Evolutionary conservation across 2,113 vertebrate genomes (phyloP).

Genomic region (cat (Felis catus)): F.catus_Fca126_mat1.0 CM031413.1:39866001-39866500

Average conservation of each 20-base stretch:
- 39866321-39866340: background rate
- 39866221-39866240: background rate
- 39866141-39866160: background rate
- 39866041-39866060: background rate
- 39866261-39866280: background rate
- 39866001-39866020: background rate
- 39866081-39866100: background rate
- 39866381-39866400: conserved; percentile 13
- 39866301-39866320: conserved; percentile 2
- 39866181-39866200: background rate
- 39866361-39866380: conserved; percentile 9
- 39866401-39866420: background rate
- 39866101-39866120: background rate
- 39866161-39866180: background rate
- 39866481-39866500: background rate
- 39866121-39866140: background rate
- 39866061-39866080: background rate
- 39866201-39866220: background rate
- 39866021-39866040: background rate
- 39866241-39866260: background rate
- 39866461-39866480: background rate
- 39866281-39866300: background rate
- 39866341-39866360: background rate
- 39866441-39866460: conserved; percentile 11
- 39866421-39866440: background rate